These are phyloP conservation scores for Piaya cayana DNA, from an alignment of 2,113 vertebrate species.

Conservation along the genomic window DNA sequence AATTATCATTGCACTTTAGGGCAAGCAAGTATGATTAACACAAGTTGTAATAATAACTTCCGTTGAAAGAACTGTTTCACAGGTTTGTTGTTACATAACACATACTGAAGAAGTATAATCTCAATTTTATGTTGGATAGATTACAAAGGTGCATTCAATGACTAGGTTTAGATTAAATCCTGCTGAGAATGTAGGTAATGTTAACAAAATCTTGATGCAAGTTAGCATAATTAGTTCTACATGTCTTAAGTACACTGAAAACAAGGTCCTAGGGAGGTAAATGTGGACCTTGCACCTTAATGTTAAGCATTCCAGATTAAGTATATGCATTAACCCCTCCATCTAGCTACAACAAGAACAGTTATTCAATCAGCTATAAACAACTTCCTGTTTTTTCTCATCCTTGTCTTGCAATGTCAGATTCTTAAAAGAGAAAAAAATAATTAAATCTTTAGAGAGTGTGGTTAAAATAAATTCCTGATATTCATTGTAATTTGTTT, in stretches of 20 bases:
- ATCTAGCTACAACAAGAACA: neutral
- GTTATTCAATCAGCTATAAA: neutral
- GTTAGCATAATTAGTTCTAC: neutral
- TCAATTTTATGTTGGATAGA: neutral
- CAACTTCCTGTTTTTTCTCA: neutral
- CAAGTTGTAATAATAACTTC: neutral
- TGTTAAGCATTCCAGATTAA: neutral
- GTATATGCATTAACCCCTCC: neutral
- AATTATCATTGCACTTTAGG: neutral
- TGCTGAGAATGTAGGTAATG: neutral
- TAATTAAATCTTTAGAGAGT: neutral
- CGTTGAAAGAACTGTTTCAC: neutral
- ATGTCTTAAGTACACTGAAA: neutral
- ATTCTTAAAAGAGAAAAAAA: neutral
- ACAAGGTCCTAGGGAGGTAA: neutral
- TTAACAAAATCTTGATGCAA: neutral
- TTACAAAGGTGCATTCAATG: neutral
- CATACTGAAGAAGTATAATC: neutral
- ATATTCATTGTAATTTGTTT: neutral
- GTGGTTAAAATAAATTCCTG: neutral
- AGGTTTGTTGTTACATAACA: neutral
- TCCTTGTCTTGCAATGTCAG: constrained; percentile 28
- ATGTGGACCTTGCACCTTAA: neutral
- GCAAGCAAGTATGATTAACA: neutral
- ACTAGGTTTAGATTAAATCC: neutral